These are phyloP conservation scores for Ectropis crepuscularia DNA, from an alignment of 2,888 invertebrate genomes.

Conservation along the genomic window DNA sequence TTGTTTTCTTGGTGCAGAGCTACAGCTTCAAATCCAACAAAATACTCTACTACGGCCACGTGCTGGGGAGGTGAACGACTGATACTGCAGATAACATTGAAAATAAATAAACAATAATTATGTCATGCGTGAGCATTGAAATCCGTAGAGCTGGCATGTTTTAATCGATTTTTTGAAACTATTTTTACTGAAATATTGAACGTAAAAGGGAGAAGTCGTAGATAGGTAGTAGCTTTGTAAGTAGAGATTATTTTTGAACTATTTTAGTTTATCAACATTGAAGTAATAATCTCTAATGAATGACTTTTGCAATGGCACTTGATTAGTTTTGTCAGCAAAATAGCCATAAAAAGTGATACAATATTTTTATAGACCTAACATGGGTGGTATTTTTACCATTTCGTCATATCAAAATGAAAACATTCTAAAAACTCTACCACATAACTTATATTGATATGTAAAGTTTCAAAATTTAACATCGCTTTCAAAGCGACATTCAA, in stretches of 20 bases:
- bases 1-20: slow-evolving; percentile 80
- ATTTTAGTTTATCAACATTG: background rate
- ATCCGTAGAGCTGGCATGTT: slow-evolving; percentile 21
- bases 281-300: no score
- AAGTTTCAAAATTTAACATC: slow-evolving; percentile 10
- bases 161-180: slow-evolving; percentile 3
- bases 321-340: no score
- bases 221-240: background rate
- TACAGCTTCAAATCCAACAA: slow-evolving; percentile 83
- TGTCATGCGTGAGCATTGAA: slow-evolving; percentile 28
- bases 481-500: slow-evolving; percentile 25
- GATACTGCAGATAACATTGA: slow-evolving; percentile 77
- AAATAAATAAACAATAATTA: slow-evolving; percentile 76
- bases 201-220: background rate
- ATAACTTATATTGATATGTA: background rate
- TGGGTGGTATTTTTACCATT: no score
- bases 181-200: background rate
- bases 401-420: no score
- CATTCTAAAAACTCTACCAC: no score
- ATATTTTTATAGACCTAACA: no score
- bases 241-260: background rate
- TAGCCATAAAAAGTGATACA: no score
- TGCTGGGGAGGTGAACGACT: slow-evolving; percentile 78
- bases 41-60: slow-evolving; percentile 81
- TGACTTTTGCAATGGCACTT: no score